Base-by-base conservation (phyloP, 2,888 invertebrate genomes). In the Sinohyriopsis cumingii region DNA sequence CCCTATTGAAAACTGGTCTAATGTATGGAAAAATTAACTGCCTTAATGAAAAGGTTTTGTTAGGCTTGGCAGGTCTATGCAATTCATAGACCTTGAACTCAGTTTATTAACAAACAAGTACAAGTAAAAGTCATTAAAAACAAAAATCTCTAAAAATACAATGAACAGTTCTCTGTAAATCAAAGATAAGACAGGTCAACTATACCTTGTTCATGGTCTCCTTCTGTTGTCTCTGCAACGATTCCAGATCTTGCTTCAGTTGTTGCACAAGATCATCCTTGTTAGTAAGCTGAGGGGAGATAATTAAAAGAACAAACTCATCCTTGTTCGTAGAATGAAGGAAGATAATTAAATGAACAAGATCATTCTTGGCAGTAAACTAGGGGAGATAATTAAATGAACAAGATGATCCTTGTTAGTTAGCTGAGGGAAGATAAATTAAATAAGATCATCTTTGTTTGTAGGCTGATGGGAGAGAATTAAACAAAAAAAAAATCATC, bases 211-310 rank as follows among this genome's bases (percentile, higher is more conserved):
- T 80, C 25, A 84, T 79, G 24, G 82, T 80, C 55, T 89, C 88
- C 68, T 85, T 85, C 72, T 86, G 86, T 66, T 89, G 88, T 67
- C 84, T 81, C 72, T 87, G 85, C 57, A 88, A 62, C 45, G 82
- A 82, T 5, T 87, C 87, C 25, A 80, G 72, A 60, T 89, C 88
- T 24, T 78, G 77, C 63, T 82, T 82, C 67, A 88, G 77, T 68
- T 88, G 86, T 24, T 77, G 76, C 9, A 88, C 73, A 61, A 87
- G 70, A 12, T 89, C 88, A 64, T 89, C 89, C 71, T 87, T 88
- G 63, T 82, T 83, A 45, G 79, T 75, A 55, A 84, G 72, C 89
- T 88, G 76, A 19, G 45, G 12, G 45, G 15, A 45, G 15, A 45
- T 45, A 45, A 45, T 45, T 45, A 45, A 45, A 33, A 6, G 33